Evolutionary conservation across 2,113 vertebrate genomes (phyloP).

Genomic region (Tachysurus vachellii): DNA sequence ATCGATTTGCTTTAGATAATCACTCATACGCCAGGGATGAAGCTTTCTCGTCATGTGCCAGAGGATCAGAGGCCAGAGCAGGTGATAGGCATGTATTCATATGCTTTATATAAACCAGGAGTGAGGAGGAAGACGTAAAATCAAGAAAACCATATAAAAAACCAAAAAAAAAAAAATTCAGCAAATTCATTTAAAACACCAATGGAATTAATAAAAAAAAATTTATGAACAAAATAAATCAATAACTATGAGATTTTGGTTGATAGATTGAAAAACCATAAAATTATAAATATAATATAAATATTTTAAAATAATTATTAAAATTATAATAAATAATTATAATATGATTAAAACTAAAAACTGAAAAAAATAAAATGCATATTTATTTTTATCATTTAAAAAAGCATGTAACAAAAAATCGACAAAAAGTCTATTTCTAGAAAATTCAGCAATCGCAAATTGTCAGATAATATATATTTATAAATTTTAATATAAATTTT

Average conservation of each 20-base stretch:
- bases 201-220: background rate
- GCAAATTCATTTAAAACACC: background rate
- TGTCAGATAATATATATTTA: no score
- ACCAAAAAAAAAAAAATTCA: no score
- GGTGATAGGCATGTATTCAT: slow-evolving; percentile 56
- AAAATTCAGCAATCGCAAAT: no score
- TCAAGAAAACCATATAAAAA: background rate
- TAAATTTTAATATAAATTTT: no score
- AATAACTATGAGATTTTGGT: background rate
- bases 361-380: no score
- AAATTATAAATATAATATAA: background rate
- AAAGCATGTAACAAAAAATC: no score
- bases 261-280: background rate
- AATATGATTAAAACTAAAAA: no score
- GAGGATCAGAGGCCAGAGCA: slow-evolving; percentile 41
- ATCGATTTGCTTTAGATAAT: slow-evolving; percentile 91
- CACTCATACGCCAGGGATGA: slow-evolving; percentile 71
- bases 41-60: slow-evolving; percentile 50
- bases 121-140: background rate
- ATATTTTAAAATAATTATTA: no score
- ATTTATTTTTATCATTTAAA: no score
- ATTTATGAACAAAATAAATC: background rate
- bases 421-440: no score
- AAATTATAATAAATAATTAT: no score
- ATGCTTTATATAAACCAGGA: slow-evolving; percentile 48